These are phyloP conservation scores for Eupithecia centaureata DNA, from an alignment of 2,888 invertebrate species.

Conservation along the genomic window DNA sequence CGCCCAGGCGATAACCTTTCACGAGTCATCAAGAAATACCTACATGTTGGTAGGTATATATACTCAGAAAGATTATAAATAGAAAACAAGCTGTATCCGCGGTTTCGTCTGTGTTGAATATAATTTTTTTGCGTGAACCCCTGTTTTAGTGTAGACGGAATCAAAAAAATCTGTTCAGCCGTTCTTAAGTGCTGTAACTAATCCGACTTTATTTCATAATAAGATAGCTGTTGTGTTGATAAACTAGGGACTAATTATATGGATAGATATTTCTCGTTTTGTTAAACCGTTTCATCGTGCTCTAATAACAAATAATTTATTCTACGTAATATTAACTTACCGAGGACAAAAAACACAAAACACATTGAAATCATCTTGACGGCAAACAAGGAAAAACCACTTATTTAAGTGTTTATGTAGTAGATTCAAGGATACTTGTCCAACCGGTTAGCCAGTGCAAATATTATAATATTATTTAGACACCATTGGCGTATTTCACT, in stretches of 20 bases:
- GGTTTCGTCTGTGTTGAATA: no score
- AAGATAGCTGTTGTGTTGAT: no score
- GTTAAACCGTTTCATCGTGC: neutral
- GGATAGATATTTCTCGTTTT: neutral
- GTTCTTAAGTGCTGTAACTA: no score
- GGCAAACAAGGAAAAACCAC: conserved; percentile 65
- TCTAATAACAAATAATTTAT: neutral
- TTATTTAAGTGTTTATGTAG: conserved; percentile 46
- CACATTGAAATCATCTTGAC: conserved; percentile 64
- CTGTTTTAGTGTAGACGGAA: no score
- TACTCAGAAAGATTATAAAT: neutral
- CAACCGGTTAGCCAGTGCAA: conserved; percentile 36
- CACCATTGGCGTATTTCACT: conserved; percentile 44
- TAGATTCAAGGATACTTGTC: conserved; percentile 57
- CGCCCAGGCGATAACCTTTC: conserved; percentile 16
- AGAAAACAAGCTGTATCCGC: no score
- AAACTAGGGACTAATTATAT: neutral
- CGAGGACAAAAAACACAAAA: conserved; percentile 68
- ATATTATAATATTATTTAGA: conserved; percentile 45
- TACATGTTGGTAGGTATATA: neutral
- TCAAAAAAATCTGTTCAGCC: no score
- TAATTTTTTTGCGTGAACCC: no score
- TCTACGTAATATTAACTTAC: conserved; percentile 60
- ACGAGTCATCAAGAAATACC: neutral
- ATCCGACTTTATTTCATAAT: no score